These are phyloP conservation scores for Parnassius orleans DNA, from an alignment of 2,888 invertebrate species.

Conservation along the genomic window DNA sequence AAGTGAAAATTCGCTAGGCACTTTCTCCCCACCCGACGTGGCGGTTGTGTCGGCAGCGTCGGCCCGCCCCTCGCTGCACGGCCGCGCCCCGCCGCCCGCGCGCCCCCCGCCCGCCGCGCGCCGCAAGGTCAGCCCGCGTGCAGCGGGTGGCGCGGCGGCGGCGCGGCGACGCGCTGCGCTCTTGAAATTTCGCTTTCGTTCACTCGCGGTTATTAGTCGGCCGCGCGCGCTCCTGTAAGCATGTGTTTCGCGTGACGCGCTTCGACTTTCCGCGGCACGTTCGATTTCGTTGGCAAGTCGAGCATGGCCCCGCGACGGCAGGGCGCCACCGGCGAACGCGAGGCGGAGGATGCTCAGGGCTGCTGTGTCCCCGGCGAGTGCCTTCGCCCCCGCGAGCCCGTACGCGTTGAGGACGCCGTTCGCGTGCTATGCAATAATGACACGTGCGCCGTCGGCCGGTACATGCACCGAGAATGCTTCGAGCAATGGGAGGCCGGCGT, in stretches of 20 bases:
- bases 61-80: conserved; percentile 58
- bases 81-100: conserved; percentile 52
- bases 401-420: conserved; percentile 87
- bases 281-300: conserved; percentile 69
- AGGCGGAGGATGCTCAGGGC: conserved; percentile 78
- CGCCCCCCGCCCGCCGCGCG: conserved; percentile 45
- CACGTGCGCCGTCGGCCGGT: conserved; percentile 91
- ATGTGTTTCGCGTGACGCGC: conserved; percentile 81
- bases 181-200: conserved; percentile 87
- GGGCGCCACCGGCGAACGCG: conserved; percentile 74
- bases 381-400: conserved; percentile 85
- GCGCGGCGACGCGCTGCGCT: conserved; percentile 77
- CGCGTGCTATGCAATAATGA: conserved; percentile 97
- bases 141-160: conserved; percentile 56
- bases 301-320: conserved; percentile 78
- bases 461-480: conserved; percentile 98
- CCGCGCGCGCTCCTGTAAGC: conserved; percentile 81
- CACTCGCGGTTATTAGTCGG: conserved; percentile 81
- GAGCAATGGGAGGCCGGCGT: conserved; percentile 96
- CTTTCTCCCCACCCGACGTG: conserved; percentile 73
- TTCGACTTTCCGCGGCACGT: conserved; percentile 58
- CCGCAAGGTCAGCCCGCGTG: conserved; percentile 66
- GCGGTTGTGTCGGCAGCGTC: conserved; percentile 49
- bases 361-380: conserved; percentile 94
- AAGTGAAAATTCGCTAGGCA: conserved; percentile 77